Conservation (phyloP, 2,797 vertebrate genomes). For the Spondyliosoma cantharus region DNA sequence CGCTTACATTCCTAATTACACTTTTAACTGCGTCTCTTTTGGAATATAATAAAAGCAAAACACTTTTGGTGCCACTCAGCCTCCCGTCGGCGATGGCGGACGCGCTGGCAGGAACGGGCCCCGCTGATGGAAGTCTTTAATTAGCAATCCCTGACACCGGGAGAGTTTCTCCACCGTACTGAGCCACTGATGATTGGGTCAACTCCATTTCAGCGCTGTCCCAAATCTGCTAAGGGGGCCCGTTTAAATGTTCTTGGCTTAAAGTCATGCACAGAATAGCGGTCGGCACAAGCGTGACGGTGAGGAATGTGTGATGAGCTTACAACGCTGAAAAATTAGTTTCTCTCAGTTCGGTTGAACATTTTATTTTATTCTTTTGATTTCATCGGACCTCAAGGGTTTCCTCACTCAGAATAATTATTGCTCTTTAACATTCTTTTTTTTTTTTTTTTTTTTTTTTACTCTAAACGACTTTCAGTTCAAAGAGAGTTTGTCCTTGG, state of each 20-base stretch:
- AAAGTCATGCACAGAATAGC: constrained; percentile 70
- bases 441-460: neutral
- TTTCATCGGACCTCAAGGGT: constrained; percentile 47
- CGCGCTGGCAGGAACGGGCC: constrained; percentile 55
- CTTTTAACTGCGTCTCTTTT: constrained; percentile 70
- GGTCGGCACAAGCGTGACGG: constrained; percentile 54
- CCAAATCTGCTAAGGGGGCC: constrained; percentile 71
- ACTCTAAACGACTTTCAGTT: constrained; percentile 43
- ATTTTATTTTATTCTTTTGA: constrained; percentile 35
- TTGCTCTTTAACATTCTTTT: constrained; percentile 41
- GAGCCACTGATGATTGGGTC: constrained; percentile 74
- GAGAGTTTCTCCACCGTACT: constrained; percentile 49
- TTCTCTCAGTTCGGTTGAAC: constrained; percentile 47
- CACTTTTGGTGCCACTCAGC: constrained; percentile 64
- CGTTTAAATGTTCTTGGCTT: constrained; percentile 72
- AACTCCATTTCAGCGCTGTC: constrained; percentile 77
- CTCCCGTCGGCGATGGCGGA: constrained; percentile 34
- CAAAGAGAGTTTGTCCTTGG: constrained; percentile 42
- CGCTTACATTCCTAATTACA: constrained; percentile 70
- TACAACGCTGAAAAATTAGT: constrained; percentile 28
- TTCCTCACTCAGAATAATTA: constrained; percentile 39
- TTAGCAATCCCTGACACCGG: constrained; percentile 62
- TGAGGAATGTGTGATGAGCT: constrained; percentile 44
- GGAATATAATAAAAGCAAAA: constrained; percentile 66
- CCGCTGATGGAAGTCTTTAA: constrained; percentile 76